Base-by-base conservation (phyloP, 2,113 vertebrate genomes). In the Boleophthalmus pectinirostris region DNA sequence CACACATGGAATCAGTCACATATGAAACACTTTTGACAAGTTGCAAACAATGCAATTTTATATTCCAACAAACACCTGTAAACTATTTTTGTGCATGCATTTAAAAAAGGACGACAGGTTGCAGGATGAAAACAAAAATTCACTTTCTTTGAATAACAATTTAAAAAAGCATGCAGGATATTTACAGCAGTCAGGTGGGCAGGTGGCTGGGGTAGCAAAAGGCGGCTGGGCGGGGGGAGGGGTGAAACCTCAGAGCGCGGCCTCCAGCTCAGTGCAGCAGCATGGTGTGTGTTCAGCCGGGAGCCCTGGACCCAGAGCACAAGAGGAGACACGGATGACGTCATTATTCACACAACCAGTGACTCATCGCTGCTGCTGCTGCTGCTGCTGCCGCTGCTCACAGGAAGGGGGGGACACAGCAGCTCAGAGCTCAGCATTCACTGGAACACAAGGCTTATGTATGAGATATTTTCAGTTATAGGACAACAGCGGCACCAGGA, bases 321-420 rank as follows among this genome's bases (percentile, higher is more conserved):
- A 85, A 88, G 68, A 90, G 86, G 86, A 90, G 88, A 91, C 88
- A 92, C 89, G 74, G 66, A 80, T 91, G 89, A 92, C 84, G 88
- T 90, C 89, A 91, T 56, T 69, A 75, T 86, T 88, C 87, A 90
- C 87, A 91, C 87, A 87, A 70, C 66, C 76, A 80, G 76, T 92
- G 91, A 92, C 85, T 91, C 89, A 91, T 90, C 83, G 63, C 85
- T 92, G 86, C 90, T 85, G 87, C 82, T 85, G 78, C 77, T 79
- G 58, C 85, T 92, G 86, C 90, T 85, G 87, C 82, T 85, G 78
- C 77, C 77, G 69, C 71, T 78, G 73, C 68, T 74, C 63, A 61
- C 67, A 68, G 72, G 57, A 84, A 81, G 82, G 80, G 78, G 81
- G 84, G 78, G 72, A 74, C 66, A 75, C 57, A 80, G 80, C 79